Percentiles rank a stretch among this genome's conserved stretches.
phyloP scores from a whole-genome alignment of 1,140 invertebrate species.

The Goniozus legneri region DNA sequence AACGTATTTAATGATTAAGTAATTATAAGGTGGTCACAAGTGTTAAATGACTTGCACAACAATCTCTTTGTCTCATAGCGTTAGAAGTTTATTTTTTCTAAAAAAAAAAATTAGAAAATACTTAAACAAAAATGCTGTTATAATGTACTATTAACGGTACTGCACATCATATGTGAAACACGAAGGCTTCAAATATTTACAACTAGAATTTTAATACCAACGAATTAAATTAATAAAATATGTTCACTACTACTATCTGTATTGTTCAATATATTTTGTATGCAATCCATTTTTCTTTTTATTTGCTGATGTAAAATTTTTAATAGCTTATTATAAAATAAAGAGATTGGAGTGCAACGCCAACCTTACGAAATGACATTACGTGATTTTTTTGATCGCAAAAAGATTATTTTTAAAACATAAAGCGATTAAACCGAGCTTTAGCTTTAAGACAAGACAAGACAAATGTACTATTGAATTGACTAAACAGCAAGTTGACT shows the following conservation, averaged over 20 bases:
- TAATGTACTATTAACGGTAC: too few species aligned
- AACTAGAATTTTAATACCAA: too few species aligned
- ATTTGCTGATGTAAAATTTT: background rate
- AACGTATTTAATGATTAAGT: constrained; percentile 30
- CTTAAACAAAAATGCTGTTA: too few species aligned
- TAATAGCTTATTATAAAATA: background rate
- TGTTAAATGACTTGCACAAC: constrained; percentile 32
- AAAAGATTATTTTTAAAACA: constrained; percentile 36
- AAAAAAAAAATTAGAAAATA: too few species aligned
- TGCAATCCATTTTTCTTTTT: too few species aligned
- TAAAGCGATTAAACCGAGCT: constrained; percentile 24
- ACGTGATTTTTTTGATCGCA: constrained; percentile 34
- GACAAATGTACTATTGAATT: constrained; percentile 26
- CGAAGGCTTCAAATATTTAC: too few species aligned
- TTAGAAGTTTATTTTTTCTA: background rate
- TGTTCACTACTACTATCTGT: too few species aligned
- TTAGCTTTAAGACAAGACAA: constrained; percentile 14
- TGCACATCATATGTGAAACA: too few species aligned
- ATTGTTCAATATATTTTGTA: too few species aligned
- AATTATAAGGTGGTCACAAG: constrained; percentile 29
- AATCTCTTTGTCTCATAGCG: constrained; percentile 28
- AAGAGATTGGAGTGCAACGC: constrained; percentile 30
- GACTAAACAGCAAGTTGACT: constrained; percentile 8
- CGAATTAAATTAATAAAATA: too few species aligned
- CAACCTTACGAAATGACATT: constrained; percentile 26